Conservation (phyloP, 2,113 vertebrate species). For the Jacana jacana region DNA sequence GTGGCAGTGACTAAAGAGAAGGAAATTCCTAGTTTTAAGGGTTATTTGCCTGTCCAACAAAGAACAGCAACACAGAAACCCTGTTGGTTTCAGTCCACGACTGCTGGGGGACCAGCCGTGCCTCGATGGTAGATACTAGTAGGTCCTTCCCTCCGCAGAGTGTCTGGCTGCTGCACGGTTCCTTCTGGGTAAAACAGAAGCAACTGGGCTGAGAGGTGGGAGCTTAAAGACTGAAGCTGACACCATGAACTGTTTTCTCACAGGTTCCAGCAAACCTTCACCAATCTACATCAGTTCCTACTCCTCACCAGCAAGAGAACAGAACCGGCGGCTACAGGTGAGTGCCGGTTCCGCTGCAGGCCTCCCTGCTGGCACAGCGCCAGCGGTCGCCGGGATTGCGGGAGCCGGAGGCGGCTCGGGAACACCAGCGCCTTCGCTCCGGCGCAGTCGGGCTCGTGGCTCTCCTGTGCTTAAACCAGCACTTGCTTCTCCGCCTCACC, state of each 20-base stretch:
- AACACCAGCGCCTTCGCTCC: too few relatives aligned
- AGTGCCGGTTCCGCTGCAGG: conserved; percentile 35
- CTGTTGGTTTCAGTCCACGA: not conserved
- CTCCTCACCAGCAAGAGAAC: conserved; percentile 92
- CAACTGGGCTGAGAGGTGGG: rapidly evolving
- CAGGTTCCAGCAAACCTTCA: conserved; percentile 93
- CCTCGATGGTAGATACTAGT: not conserved
- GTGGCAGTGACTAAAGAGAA: not conserved
- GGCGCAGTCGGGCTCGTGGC: not conserved
- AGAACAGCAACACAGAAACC: not conserved
- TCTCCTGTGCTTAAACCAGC: not conserved
- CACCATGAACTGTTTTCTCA: conserved; percentile 58
- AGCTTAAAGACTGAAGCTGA: conserved; percentile 21
- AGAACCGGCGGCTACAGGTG: conserved; percentile 91
- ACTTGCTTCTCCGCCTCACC: rapidly evolving
- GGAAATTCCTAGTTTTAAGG: not conserved
- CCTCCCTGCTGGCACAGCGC: not conserved
- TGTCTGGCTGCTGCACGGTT: not conserved
- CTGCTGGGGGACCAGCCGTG: conserved; percentile 15
- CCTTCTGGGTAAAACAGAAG: not conserved
- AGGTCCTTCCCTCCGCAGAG: not conserved
- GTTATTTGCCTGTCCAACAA: conserved; percentile 24
- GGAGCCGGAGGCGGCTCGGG: not conserved
- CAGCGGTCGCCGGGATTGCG: not conserved
- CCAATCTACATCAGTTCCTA: conserved; percentile 98